These are phyloP conservation scores for Dicyrtoma fusca DNA, from an alignment of 2,888 invertebrate species.

Conservation along the genomic window DNA sequence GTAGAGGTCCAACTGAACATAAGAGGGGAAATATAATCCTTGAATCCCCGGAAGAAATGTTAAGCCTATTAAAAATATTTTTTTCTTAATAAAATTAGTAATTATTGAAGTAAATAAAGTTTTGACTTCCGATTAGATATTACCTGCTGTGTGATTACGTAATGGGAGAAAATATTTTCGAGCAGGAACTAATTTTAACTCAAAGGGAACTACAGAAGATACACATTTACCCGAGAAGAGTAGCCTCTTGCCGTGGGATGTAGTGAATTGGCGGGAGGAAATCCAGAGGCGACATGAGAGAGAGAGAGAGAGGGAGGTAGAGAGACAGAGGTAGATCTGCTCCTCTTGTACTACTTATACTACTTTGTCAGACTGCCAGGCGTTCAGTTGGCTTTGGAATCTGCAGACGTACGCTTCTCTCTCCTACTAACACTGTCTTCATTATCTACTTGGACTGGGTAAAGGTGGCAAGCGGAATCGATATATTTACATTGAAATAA, in stretches of 20 bases:
- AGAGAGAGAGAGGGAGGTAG: conserved; percentile 9
- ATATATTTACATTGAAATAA: no score
- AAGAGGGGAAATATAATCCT: no score
- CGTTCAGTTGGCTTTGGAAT: conserved; percentile 30
- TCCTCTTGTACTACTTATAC: conserved; percentile 14
- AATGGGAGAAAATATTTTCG: not conserved
- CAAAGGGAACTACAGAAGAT: not conserved
- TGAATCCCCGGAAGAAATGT: not conserved
- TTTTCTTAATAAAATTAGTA: not conserved
- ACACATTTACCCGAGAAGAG: not conserved
- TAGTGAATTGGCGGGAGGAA: conserved; percentile 24
- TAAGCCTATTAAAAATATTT: not conserved
- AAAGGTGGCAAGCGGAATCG: no score
- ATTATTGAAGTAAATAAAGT: no score
- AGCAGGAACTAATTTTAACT: not conserved
- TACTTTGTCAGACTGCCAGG: conserved; percentile 25
- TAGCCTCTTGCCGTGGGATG: conserved; percentile 8
- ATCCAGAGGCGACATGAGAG: conserved; percentile 1
- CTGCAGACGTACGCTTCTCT: conserved; percentile 28
- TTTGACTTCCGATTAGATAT: no score
- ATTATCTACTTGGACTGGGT: not conserved
- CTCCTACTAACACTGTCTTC: not conserved
- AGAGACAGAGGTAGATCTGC: conserved; percentile 5
- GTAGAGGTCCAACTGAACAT: not conserved
- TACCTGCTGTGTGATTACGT: no score